Percentiles rank a stretch among this genome's conserved stretches.
phyloP scores from a whole-genome alignment of 1,140 invertebrate species.

The Teleopsis dalmanni region DNA sequence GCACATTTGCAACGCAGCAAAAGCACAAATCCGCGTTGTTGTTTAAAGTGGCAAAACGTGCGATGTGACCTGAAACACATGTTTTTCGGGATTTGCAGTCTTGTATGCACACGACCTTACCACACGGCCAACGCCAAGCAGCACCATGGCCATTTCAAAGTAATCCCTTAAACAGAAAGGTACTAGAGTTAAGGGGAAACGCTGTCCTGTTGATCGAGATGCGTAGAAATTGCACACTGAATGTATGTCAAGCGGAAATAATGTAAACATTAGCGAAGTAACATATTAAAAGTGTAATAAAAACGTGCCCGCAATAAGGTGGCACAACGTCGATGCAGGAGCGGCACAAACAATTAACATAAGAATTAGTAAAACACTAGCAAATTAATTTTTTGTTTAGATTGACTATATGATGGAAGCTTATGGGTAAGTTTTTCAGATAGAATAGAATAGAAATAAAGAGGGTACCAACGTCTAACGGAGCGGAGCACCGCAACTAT shows the following conservation, averaged over 20 bases:
- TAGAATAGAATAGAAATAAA: too few species aligned
- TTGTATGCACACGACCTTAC: background rate
- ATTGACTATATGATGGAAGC: too few species aligned
- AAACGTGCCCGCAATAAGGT: slow-evolving; percentile 5
- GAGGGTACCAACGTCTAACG: too few species aligned
- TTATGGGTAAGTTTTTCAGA: too few species aligned
- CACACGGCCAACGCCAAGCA: background rate
- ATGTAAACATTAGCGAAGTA: background rate
- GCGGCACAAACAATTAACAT: slow-evolving; percentile 37
- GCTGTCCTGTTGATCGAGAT: background rate
- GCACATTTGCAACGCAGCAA: background rate
- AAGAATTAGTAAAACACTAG: too few species aligned
- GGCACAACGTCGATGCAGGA: background rate
- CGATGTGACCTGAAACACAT: slow-evolving; percentile 44
- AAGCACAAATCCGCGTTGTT: too few species aligned
- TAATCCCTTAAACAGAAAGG: slow-evolving; percentile 1
- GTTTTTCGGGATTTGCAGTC: slow-evolving; percentile 27
- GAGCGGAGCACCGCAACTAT: too few species aligned
- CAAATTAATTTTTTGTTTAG: too few species aligned
- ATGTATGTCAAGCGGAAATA: background rate
- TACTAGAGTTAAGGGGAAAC: background rate
- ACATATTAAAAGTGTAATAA: slow-evolving; percentile 7
- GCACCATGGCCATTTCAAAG: slow-evolving; percentile 2
- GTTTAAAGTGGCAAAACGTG: slow-evolving; percentile 10
- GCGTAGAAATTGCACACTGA: background rate